Percentiles rank a stretch among this genome's conserved stretches.
Evolutionary conservation across 2,888 invertebrate genomes (phyloP).

Genomic region (Rhodophaea formosa): DNA sequence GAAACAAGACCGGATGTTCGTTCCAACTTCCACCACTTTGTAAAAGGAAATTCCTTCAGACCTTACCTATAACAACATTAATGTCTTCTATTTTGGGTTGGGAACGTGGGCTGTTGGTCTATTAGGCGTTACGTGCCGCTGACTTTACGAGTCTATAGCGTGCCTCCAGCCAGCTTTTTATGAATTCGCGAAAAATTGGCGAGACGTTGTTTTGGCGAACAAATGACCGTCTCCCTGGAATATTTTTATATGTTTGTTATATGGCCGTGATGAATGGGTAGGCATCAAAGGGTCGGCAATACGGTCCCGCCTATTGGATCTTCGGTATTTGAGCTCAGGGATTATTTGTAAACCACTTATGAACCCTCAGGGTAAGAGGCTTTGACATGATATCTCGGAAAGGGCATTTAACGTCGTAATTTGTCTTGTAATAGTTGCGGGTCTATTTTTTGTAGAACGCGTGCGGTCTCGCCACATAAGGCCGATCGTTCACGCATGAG

Average conservation of each 20-base stretch:
- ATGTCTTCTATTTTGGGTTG: not conserved
- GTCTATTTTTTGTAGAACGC: not conserved
- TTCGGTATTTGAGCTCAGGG: not conserved
- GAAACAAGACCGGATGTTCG: too few relatives aligned
- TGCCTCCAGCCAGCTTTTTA: slow-evolving; percentile 25
- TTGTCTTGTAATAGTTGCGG: not conserved
- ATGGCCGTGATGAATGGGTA: not conserved
- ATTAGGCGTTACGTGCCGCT: slow-evolving; percentile 8
- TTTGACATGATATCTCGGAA: not conserved
- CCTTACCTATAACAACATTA: too few relatives aligned
- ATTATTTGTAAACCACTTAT: slow-evolving; percentile 17
- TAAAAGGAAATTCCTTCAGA: too few relatives aligned
- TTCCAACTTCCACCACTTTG: too few relatives aligned
- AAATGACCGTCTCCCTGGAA: not conserved
- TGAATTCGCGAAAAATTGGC: slow-evolving; percentile 6
- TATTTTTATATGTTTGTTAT: not conserved
- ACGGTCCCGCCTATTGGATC: not conserved
- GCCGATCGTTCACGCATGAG: not conserved
- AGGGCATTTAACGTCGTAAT: not conserved
- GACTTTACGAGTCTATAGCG: slow-evolving; percentile 30
- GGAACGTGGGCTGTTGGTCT: not conserved
- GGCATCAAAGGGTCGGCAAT: not conserved
- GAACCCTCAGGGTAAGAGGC: not conserved
- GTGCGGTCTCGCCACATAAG: not conserved
- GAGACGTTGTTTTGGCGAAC: not conserved